Evolutionary conservation across 2,797 vertebrate species (phyloP), one percentile per base, ranked within the genome.

Genomic region (Sebastes jordani): DNA sequence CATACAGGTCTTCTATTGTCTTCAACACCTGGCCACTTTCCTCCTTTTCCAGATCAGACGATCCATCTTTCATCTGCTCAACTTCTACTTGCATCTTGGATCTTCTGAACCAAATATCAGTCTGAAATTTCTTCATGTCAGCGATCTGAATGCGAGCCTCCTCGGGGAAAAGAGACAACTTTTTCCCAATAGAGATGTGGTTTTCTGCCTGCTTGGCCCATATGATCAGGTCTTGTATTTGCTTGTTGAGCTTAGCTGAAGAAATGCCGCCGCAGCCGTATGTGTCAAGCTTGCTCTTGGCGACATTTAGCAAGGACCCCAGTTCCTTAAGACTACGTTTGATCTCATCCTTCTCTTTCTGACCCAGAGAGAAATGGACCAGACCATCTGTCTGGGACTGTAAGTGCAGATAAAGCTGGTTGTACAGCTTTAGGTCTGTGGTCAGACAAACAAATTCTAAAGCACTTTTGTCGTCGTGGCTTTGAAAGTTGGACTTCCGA

Each of bases 151-250:
- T 85, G 18, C 91, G 87, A 74, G 97, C 94, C 82, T 96, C 93
- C 20, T 95, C 95, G 1, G 97, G 97, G 61, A 97, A 96, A 81
- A 99, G 95, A 11, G 97, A 91, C 32, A 96, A 80, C 61, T 90
- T 95, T 69, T 93, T 89, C 22, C 83, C 88, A 1, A 90, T 86
- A 8, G 86, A 87, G 11, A 95, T 88, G 75, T 92, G 89, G 65
- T 82, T 90, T 76, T 96, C 92, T 1, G 87, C 92, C 74, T 93
- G 94, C 76, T 96, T 97, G 27, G 95, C 94, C 97, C 97, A 98
- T 1, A 90, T 77, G 46, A 96, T 88, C 27, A 94, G 91, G 74
- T 97, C 95, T 81, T 92, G 94, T 6, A 98, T 82, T 42, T 89
- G 93, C 67, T 90, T 95, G 71, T 90, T 91, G 36, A 96, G 84